These are phyloP conservation scores for Theretra japonica DNA, from an alignment of 2,888 invertebrate species.

Conservation along the genomic window DNA sequence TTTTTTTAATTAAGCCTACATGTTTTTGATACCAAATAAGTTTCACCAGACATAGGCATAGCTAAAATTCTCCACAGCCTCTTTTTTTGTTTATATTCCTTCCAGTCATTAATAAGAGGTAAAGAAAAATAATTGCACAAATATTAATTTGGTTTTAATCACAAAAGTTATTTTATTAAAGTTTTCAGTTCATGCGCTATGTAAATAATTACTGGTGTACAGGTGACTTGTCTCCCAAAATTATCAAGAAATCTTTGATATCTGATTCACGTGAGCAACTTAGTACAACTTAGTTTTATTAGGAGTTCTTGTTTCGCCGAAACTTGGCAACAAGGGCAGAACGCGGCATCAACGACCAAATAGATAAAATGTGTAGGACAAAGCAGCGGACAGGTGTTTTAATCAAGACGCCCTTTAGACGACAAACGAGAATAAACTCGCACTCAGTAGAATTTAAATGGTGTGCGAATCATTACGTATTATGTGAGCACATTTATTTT, in stretches of 20 bases:
- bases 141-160: too few relatives aligned
- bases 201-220: neutral
- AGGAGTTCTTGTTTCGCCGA: neutral
- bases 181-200: neutral
- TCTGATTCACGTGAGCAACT: neutral
- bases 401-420: neutral
- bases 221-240: neutral
- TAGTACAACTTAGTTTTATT: neutral
- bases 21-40: too few relatives aligned
- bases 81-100: too few relatives aligned
- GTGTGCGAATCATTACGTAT: neutral
- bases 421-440: neutral
- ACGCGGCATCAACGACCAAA: neutral
- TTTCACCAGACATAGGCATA: too few relatives aligned
- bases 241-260: neutral
- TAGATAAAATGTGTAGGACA: conserved; percentile 1
- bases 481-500: neutral
- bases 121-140: too few relatives aligned
- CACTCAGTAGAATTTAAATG: neutral
- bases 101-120: too few relatives aligned
- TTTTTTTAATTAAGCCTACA: too few relatives aligned
- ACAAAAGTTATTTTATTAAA: neutral
- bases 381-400: neutral
- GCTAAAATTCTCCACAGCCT: too few relatives aligned
- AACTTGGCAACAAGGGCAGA: neutral